Base-by-base conservation (phyloP, 2,797 vertebrate species). In the Sciurus carolinensis region DNA sequence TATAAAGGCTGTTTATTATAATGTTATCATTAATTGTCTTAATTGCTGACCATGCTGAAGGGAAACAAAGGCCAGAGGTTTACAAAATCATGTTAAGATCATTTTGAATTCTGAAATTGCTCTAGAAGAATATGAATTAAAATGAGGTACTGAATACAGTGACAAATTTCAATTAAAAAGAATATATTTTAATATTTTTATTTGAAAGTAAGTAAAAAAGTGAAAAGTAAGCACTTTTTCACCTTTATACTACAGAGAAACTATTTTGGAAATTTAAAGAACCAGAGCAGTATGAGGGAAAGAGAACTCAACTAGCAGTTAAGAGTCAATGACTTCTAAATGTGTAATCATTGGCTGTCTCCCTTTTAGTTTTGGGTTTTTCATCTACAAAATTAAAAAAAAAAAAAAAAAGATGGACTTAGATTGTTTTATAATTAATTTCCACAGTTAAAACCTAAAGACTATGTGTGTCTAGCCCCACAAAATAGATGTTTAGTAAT, bases 11-110 rank as follows among this genome's bases (percentile, higher is more conserved):
- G 1, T 18, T 83, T 91, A 64, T 69, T 22, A 89, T 33, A 91
- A 13, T 91, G 42, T n/a, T n/a, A 64, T 81, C 89, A 83, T 73
- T 91, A 95, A 81, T 76, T 89, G 26, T 5, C 22, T 94, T 94
- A 85, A 92, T 79, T 86, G 90, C 15, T 94, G 57, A 22, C 5
- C 5, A 75, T 66, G 87, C 0, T 50, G n/a, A 95, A 94, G 66
- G 47, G 33, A 86, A 96, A 85, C 50, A 93, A 85, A 96, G 13
- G 64, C 36, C 54, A 82, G 92, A 83, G 87, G 89, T 88, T 36
- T 52, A 96, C 54, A 26, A 20, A 86, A 44, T 90, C 57, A 92
- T 64, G 39, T 59, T 52, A 94, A 39, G 42, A 36, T 12, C 59
- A 86, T 67, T 95, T 44, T 88, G 28, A 89, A 89, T 92, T 93